Percentiles rank a stretch among this genome's conserved stretches.
phyloP scores from a whole-genome alignment of 2,888 invertebrate species.

The Epirrhoe alternata region DNA sequence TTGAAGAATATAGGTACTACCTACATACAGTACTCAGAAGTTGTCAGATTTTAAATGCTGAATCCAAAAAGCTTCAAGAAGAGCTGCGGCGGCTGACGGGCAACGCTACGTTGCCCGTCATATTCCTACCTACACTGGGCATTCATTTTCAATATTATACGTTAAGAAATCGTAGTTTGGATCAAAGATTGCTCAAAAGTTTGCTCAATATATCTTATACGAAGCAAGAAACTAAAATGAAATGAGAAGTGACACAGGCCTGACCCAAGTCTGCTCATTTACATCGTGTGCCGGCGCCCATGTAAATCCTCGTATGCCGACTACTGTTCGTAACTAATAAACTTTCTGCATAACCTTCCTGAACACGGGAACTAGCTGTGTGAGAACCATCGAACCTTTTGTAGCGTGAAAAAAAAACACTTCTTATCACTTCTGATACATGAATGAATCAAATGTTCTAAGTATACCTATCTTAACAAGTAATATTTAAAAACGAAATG shows the following conservation, averaged over 20 bases:
- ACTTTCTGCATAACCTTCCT: slow-evolving; percentile 41
- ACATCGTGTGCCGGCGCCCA: slow-evolving; percentile 50
- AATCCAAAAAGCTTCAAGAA: too few relatives aligned
- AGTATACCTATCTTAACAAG: slow-evolving; percentile 4
- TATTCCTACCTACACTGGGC: too few relatives aligned
- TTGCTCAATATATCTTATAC: background rate
- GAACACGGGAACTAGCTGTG: slow-evolving; percentile 18
- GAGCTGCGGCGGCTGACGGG: too few relatives aligned
- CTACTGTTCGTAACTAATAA: slow-evolving; percentile 41
- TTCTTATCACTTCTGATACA: background rate
- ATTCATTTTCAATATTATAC: too few relatives aligned
- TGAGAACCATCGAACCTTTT: background rate
- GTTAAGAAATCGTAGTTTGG: too few relatives aligned
- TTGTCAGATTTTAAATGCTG: too few relatives aligned
- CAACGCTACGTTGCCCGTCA: too few relatives aligned
- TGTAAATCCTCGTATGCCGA: slow-evolving; percentile 42
- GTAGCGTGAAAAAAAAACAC: background rate
- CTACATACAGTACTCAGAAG: too few relatives aligned
- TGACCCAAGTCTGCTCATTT: slow-evolving; percentile 49
- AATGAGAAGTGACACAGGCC: slow-evolving; percentile 7
- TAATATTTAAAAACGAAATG: slow-evolving; percentile 12
- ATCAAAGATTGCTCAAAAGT: too few relatives aligned
- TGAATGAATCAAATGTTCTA: slow-evolving; percentile 10
- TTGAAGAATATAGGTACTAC: too few relatives aligned
- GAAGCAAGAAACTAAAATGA: background rate